phyloP scores from a whole-genome alignment of 1,140 invertebrate species.

The Hylyphantes graminicola region DNA sequence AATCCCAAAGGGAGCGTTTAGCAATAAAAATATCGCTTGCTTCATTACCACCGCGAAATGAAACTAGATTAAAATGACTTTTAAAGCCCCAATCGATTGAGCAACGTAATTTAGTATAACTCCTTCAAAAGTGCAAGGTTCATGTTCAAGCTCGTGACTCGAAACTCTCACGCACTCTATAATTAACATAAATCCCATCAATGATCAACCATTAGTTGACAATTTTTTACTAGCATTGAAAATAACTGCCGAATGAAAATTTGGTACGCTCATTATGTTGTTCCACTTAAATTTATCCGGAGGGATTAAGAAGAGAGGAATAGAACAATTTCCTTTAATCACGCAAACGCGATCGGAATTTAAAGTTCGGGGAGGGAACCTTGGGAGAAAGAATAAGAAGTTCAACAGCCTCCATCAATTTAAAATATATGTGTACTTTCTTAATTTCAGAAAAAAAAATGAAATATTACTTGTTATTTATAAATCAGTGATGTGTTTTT shows the following conservation, averaged over 20 bases:
- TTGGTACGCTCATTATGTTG: conserved; percentile 13
- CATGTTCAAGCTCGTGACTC: conserved; percentile 31
- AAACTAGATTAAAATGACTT: conserved; percentile 18
- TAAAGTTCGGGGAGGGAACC: neutral
- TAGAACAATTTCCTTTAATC: conserved; percentile 15
- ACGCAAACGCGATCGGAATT: conserved; percentile 28
- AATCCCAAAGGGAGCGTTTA: too few relatives aligned
- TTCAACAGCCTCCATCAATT: too few relatives aligned
- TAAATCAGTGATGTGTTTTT: too few relatives aligned
- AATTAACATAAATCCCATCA: conserved; percentile 46
- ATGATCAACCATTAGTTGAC: conserved; percentile 39
- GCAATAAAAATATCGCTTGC: too few relatives aligned
- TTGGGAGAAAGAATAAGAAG: too few relatives aligned
- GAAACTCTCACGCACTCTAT: conserved; percentile 4
- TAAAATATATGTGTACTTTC: too few relatives aligned
- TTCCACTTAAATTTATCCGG: conserved; percentile 25
- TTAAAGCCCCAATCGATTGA: conserved; percentile 18
- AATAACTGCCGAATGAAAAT: conserved; percentile 20
- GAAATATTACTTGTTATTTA: too few relatives aligned
- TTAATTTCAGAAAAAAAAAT: too few relatives aligned
- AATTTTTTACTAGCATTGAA: conserved; percentile 1
- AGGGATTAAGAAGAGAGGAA: conserved; percentile 2
- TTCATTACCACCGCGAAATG: too few relatives aligned
- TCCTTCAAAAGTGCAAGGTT: conserved; percentile 27
- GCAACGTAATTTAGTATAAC: neutral